A percentile compares a stretch with the other conserved stretches of the same genome.
phyloP scores from a whole-genome alignment of 1,140 invertebrate genomes.

The Cydia amplana region DNA sequence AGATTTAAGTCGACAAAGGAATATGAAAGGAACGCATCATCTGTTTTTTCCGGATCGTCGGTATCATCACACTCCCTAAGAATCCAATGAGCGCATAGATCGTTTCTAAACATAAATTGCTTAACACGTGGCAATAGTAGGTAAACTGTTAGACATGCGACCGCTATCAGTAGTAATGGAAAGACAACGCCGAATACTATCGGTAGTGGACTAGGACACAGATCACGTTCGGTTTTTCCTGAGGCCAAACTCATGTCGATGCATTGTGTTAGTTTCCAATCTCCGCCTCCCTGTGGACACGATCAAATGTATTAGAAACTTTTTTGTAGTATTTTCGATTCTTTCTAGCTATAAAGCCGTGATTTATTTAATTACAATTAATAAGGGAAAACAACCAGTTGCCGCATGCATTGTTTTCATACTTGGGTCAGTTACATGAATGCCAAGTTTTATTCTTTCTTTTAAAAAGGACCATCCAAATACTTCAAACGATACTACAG shows the following conservation, averaged over 20 bases:
- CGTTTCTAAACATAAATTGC: neutral
- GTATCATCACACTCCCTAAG: neutral
- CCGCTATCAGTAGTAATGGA: neutral
- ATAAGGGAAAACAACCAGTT: too few species aligned
- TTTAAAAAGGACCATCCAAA: too few species aligned
- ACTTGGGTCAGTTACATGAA: too few species aligned
- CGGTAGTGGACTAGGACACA: neutral
- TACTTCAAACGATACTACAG: too few species aligned
- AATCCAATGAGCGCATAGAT: neutral
- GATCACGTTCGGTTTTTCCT: neutral
- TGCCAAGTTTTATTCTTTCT: too few species aligned
- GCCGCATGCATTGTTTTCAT: too few species aligned
- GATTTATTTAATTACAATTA: too few species aligned
- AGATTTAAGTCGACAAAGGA: conserved; percentile 89
- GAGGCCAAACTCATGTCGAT: neutral
- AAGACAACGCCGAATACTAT: neutral
- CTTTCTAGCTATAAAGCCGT: too few species aligned
- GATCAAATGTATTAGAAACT: neutral
- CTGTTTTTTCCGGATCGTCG: conserved; percentile 50
- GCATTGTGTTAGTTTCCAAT: neutral
- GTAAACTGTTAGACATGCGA: neutral
- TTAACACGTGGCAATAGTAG: neutral
- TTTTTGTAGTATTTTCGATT: too few species aligned
- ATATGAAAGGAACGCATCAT: conserved; percentile 92
- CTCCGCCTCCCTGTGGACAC: neutral